Evolutionary conservation across 2,113 vertebrate species (phyloP).

Genomic region (Ginglymostoma cirratum): DNA sequence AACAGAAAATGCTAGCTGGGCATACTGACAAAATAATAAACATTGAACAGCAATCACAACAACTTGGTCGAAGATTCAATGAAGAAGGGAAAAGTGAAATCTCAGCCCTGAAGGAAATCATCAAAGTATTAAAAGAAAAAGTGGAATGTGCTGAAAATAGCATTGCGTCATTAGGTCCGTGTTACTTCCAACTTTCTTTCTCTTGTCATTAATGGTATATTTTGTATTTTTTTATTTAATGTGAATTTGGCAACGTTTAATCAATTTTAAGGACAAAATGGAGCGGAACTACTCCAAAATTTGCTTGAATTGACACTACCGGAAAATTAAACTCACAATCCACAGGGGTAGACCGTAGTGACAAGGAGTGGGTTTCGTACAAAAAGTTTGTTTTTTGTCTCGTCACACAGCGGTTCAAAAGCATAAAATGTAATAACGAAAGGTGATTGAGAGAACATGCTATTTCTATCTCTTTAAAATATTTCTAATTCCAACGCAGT

Average conservation of each 20-base stretch:
- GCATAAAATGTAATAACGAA: not conserved
- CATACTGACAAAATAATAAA: constrained; percentile 61
- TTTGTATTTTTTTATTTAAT: constrained; percentile 5
- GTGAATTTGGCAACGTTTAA: not conserved
- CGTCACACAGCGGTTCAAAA: not conserved
- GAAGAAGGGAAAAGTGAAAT: constrained; percentile 2
- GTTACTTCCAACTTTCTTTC: not conserved
- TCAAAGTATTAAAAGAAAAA: constrained; percentile 60
- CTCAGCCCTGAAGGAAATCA: constrained; percentile 54
- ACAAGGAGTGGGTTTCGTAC: not conserved
- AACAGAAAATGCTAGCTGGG: constrained; percentile 55
- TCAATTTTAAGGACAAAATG: not conserved
- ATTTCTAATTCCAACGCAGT: not conserved
- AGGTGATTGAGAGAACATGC: not conserved
- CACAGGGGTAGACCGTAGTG: not conserved
- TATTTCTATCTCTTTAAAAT: not conserved
- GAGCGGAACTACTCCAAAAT: not conserved
- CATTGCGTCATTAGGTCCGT: constrained; percentile 59
- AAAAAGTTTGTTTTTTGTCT: not conserved
- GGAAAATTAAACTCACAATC: not conserved
- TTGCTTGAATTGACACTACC: not conserved
- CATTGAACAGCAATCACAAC: constrained; percentile 48
- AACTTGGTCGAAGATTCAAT: constrained; percentile 10
- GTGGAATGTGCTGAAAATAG: constrained; percentile 59
- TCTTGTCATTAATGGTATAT: not conserved